Evolutionary conservation across 2,797 vertebrate species (phyloP).

Genomic region (Helarctos malayanus): DNA sequence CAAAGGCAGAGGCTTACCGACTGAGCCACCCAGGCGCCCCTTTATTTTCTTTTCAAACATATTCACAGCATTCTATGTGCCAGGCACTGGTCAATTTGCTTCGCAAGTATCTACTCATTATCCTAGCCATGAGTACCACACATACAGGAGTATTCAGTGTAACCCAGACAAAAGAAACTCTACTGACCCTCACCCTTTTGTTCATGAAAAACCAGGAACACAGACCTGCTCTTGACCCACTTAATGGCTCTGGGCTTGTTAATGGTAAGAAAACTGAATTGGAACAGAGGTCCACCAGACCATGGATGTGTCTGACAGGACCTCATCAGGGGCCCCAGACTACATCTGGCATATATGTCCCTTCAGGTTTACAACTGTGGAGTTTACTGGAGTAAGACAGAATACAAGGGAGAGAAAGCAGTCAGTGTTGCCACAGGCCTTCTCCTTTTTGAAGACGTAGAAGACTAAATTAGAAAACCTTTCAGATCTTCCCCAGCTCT

Average conservation of each 20-base stretch:
- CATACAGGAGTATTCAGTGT: background rate
- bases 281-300: background rate
- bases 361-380: conserved; percentile 1
- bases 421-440: background rate
- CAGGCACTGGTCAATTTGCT: background rate
- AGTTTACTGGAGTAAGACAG: background rate
- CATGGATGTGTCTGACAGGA: background rate
- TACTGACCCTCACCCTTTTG: background rate
- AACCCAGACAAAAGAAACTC: conserved; percentile 1
- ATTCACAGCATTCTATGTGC: background rate
- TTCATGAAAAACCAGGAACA: background rate
- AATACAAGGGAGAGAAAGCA: background rate
- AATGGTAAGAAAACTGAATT: conserved; percentile 16
- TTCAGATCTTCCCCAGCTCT: background rate
- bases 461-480: background rate
- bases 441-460: conserved; percentile 8
- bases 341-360: background rate
- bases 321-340: background rate
- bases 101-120: conserved; percentile 29
- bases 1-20: too few species aligned
- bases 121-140: conserved; percentile 9
- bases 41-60: background rate
- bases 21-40: too few species aligned
- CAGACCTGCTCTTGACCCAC: background rate
- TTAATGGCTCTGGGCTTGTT: background rate